Base-by-base conservation (phyloP, 2,888 invertebrate species). In the Bugula neritina region DNA sequence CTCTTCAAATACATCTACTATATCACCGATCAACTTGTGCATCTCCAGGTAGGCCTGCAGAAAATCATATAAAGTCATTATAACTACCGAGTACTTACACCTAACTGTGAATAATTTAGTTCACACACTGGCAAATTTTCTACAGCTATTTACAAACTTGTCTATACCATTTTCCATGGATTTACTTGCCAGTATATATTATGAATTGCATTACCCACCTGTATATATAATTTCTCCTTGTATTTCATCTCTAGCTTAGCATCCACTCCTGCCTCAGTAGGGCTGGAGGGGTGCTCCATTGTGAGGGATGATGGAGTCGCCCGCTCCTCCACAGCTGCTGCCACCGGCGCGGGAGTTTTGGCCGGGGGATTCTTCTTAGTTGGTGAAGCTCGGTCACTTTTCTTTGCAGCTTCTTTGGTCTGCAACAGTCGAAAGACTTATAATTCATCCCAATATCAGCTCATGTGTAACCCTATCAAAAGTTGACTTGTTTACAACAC, bases 171-270 rank as follows among this genome's bases (percentile, higher is more conserved):
- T n/a, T n/a, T n/a, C n/a, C n/a, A n/a, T n/a, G n/a, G n/a, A n/a
- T n/a, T n/a, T n/a, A n/a, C n/a, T n/a, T n/a, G n/a, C n/a, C n/a
- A n/a, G n/a, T n/a, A n/a, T n/a, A n/a, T n/a, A n/a, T n/a, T n/a
- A n/a, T n/a, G n/a, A n/a, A n/a, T n/a, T n/a, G n/a, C n/a, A n/a
- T n/a, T n/a, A n/a, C n/a, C 5, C 73, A 78, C 80, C 79, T 78
- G 79, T 29, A 76, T 73, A 71, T 76, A 75, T 1, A 80, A 63
- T 72, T 79, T 80, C 72, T 80, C 79, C 69, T 76, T 78, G 71
- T 80, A 80, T 75, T 79, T 79, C 71, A 71, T 75, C 34, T 79
- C 77, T 27, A 76, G 72, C 3, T 75, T 74, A 0, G 76, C 74
- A 52, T 78, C 79, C 31, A 57, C 25, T 54, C 73, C 75, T n/a